These are phyloP conservation scores for Nothocercus nigrocapillus DNA, from an alignment of 2,113 vertebrate species.

Conservation along the genomic window DNA sequence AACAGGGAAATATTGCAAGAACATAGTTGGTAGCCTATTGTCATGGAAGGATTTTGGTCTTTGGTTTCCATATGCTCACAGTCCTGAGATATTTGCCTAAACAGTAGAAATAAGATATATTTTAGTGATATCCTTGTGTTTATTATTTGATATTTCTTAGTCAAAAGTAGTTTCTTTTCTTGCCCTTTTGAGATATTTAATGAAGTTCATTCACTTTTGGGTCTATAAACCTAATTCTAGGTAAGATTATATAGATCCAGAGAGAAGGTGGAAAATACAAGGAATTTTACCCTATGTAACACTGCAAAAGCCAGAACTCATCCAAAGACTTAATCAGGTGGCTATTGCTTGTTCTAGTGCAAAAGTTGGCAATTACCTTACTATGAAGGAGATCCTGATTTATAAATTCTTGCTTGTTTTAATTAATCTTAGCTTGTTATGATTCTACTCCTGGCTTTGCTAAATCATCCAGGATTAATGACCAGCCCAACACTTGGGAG, in stretches of 20 bases:
- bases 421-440: neutral
- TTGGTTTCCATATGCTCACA: neutral
- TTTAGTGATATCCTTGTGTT: neutral
- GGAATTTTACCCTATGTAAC: neutral
- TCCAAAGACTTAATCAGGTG: neutral
- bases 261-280: neutral
- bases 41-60: neutral
- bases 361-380: neutral
- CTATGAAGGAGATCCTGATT: neutral
- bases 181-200: too few species aligned
- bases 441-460: neutral
- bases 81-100: neutral
- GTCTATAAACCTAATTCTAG: neutral
- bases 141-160: neutral
- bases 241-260: neutral
- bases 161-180: too few species aligned
- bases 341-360: neutral
- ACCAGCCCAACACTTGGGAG: neutral
- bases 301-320: neutral
- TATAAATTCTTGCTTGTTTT: neutral
- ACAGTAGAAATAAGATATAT: neutral
- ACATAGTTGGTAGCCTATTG: fast-evolving
- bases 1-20: neutral
- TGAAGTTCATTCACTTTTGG: too few species aligned
- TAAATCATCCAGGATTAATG: neutral